phyloP scores from a whole-genome alignment of 2,888 invertebrate species.

The Atherix ibis region DNA sequence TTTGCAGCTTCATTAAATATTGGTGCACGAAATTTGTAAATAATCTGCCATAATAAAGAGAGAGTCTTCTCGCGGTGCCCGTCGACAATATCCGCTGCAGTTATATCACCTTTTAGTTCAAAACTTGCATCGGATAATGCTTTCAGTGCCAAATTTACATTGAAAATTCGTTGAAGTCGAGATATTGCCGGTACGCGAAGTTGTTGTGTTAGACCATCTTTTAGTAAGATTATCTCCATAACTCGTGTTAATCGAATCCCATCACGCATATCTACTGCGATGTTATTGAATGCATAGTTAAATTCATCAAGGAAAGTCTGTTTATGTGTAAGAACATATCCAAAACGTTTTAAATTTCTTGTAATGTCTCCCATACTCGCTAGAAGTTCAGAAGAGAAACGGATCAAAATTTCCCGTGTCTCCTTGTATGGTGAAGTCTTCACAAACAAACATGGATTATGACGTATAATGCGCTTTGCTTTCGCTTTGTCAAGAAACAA shows the following conservation, averaged over 20 bases:
- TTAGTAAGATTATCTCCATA: slow-evolving; percentile 64
- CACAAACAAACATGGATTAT: slow-evolving; percentile 80
- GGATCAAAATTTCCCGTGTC: slow-evolving; percentile 58
- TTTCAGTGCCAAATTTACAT: slow-evolving; percentile 60
- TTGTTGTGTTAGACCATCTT: slow-evolving; percentile 44
- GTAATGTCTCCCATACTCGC: slow-evolving; percentile 74
- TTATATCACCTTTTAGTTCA: slow-evolving; percentile 38
- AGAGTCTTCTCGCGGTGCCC: slow-evolving; percentile 80
- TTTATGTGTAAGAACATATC: slow-evolving; percentile 59
- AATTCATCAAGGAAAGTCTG: slow-evolving; percentile 79
- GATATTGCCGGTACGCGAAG: slow-evolving; percentile 74
- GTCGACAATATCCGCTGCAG: slow-evolving; percentile 64
- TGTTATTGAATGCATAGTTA: slow-evolving; percentile 66
- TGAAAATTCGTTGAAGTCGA: slow-evolving; percentile 71
- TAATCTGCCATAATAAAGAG: slow-evolving; percentile 76
- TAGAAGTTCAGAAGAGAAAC: slow-evolving; percentile 63
- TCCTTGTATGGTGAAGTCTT: slow-evolving; percentile 57
- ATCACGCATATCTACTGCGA: slow-evolving; percentile 69
- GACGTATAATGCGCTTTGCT: slow-evolving; percentile 57
- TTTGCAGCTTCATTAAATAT: slow-evolving; percentile 51
- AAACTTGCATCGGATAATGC: slow-evolving; percentile 36
- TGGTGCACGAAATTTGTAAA: slow-evolving; percentile 67
- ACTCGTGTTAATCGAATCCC: slow-evolving; percentile 73
- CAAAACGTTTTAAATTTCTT: slow-evolving; percentile 55
- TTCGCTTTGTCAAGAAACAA: slow-evolving; percentile 80